Evolutionary conservation across 2,113 vertebrate genomes (phyloP).

Genomic region (Bungarus multicinctus): DNA sequence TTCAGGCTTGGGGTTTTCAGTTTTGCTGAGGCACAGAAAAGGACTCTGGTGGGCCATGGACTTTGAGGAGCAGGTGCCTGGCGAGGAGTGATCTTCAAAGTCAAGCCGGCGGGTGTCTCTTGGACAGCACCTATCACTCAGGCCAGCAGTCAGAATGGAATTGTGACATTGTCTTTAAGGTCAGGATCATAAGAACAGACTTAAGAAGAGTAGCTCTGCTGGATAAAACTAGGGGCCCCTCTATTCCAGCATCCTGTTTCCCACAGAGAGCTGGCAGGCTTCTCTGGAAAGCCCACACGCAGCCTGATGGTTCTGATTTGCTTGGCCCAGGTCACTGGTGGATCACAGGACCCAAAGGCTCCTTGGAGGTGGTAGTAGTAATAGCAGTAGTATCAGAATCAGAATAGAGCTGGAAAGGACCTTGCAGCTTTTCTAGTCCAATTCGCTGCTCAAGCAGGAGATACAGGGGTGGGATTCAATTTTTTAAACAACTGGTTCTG

Average conservation of each 20-base stretch:
- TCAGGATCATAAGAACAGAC: slow-evolving; percentile 11
- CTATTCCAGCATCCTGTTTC: neutral
- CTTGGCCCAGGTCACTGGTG: neutral
- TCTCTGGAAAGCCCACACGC: neutral
- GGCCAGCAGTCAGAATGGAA: neutral
- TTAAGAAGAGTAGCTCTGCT: neutral
- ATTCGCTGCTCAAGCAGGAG: too few species aligned
- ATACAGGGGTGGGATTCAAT: too few species aligned
- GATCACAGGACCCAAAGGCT: neutral
- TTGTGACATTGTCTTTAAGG: slow-evolving; percentile 2
- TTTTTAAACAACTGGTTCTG: too few species aligned
- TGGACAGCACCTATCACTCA: neutral
- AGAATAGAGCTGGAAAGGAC: too few species aligned
- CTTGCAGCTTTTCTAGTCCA: too few species aligned
- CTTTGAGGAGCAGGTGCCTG: slow-evolving; percentile 40
- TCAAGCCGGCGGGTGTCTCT: neutral
- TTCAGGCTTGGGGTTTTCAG: slow-evolving; percentile 20
- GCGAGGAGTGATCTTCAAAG: slow-evolving; percentile 18
- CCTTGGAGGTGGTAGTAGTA: neutral
- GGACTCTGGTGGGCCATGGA: slow-evolving; percentile 32
- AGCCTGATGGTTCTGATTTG: neutral
- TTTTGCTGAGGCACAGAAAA: neutral
- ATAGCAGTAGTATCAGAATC: neutral
- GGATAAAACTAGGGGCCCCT: neutral
- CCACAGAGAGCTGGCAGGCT: neutral